Evolutionary conservation across 2,113 vertebrate species (phyloP), one percentile per base, ranked within the genome.

Genomic region (Hydrolagus affinis): DNA sequence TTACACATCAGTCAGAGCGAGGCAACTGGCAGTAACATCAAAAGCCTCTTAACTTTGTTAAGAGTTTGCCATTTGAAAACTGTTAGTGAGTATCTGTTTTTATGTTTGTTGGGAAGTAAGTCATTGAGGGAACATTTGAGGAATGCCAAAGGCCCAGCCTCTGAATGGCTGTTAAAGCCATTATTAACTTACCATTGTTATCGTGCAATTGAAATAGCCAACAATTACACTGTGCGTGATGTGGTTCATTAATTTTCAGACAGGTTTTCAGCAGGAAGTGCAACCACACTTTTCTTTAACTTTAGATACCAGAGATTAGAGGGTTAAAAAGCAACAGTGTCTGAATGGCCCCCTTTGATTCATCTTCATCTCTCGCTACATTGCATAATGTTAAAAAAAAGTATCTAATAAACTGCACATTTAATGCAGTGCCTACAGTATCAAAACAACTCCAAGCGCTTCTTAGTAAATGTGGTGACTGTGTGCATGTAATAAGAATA

Each of bases 1-100:
- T 83, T 83, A 83, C 78, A 83, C 78, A 66, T 83, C 78, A 83
- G 78, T 66, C 78, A 83, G 25, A 6, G 19, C 8, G 25, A n/a
- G 4, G 25, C 57, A 62, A 78, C 23, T 62, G 14, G 76, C 59
- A 57, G 62, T 25, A 28, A 28, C 78, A 66, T 83, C 60, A 83
- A 83, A 83, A 62, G 23, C 62, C 78, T 21, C n/a, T n/a, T n/a
- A n/a, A 83, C 78, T 30, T 66, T 30, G 15, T 83, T 32, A 32
- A 44, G n/a, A 23, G 62, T 68, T 83, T 66, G 78, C 66, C 78
- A 83, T 66, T 83, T 83, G 62, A 64, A 66, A 66, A 83, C 60
- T 21, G 78, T 28, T 83, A 19, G 28, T 21, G 17, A 21, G 62
- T 15, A 83, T 28, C 78, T 83, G 78, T 64, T 80, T 80, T 57